phyloP scores from a whole-genome alignment of 1,140 invertebrate genomes.

The Archivesica marissinica region DNA sequence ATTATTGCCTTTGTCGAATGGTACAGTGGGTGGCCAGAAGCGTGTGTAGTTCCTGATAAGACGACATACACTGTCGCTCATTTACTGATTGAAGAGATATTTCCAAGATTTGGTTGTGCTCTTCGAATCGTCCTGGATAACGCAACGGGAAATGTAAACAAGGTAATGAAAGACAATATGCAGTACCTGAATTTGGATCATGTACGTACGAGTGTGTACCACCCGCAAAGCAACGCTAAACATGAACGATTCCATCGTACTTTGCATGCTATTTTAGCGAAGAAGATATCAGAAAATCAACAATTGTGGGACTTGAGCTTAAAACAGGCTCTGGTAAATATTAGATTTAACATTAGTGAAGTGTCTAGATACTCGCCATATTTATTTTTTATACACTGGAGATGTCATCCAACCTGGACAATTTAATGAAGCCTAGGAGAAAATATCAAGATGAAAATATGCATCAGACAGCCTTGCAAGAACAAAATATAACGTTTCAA shows the following conservation, averaged over 20 bases:
- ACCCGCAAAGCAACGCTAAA: slow-evolving; percentile 25
- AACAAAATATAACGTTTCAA: slow-evolving; percentile 59
- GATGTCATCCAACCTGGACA: slow-evolving; percentile 49
- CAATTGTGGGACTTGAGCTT: slow-evolving; percentile 28
- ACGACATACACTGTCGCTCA: slow-evolving; percentile 47
- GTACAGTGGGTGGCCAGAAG: slow-evolving; percentile 56
- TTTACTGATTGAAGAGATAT: too few species aligned
- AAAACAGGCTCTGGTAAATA: too few species aligned
- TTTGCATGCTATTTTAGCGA: slow-evolving; percentile 12
- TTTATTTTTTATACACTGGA: slow-evolving; percentile 31
- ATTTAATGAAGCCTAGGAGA: slow-evolving; percentile 44
- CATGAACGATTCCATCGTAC: slow-evolving; percentile 32
- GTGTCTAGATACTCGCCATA: slow-evolving; percentile 45
- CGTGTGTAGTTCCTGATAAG: slow-evolving; percentile 53
- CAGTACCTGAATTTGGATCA: slow-evolving; percentile 36
- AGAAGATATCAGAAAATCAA: neutral
- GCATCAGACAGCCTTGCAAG: slow-evolving; percentile 27
- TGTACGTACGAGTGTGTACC: slow-evolving; percentile 22
- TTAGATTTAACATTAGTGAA: too few species aligned
- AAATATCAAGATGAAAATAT: slow-evolving; percentile 49
- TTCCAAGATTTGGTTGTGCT: too few species aligned
- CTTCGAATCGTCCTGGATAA: slow-evolving; percentile 13
- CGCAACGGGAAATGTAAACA: too few species aligned
- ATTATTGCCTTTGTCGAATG: too few species aligned
- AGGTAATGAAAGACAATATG: slow-evolving; percentile 54